Base-by-base conservation (phyloP, 2,888 invertebrate genomes). In the Tinea semifulvella region DNA sequence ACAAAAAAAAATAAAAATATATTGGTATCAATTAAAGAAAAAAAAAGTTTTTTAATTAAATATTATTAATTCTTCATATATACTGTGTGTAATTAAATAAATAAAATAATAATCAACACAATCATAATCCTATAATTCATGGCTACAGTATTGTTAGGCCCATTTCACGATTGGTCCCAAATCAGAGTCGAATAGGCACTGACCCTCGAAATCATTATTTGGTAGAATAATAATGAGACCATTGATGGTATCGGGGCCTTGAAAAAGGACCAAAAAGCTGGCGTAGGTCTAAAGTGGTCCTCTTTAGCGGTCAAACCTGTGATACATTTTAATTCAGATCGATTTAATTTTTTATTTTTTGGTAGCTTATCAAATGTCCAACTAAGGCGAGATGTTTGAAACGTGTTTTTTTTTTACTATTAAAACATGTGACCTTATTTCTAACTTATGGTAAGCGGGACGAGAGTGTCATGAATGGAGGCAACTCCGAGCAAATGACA, bases 141-240 rank as follows among this genome's bases (percentile, higher is more conserved):
- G 22, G 6, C 22, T 22, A 22, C 8, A 22, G 8, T 8, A 22
- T 22, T 22, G 5, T 22, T 7, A 22, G 5, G 8, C 22, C 22
- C 8, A 22, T 22, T 7, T 22, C 8, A 7, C 8, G 8, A 22
- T 22, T 6, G 31, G 31, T 38, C 38, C 16, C n/a, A 38, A 17
- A 2, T 38, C 7, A 19, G 10, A 7, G 38, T 2, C 17, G 18
- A 38, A 8, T n/a, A 7, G 19, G n/a, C 17, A 17, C 35, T 3
- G 18, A 19, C 3, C 38, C 13, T 11, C 31, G 14, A 38, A 58
- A 67, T 70, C 65, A 69, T 69, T 70, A 69, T 68, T 65, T 66
- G 61, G 57, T 61, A 58, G 68, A 64, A 69, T 70, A 69, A 71
- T 71, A 71, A 71, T 65, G 67, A 72, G 66, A 58, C 60, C 56